These are phyloP conservation scores for Microctonus aethiopoides DNA, from an alignment of 2,888 invertebrate species.

Conservation along the genomic window DNA sequence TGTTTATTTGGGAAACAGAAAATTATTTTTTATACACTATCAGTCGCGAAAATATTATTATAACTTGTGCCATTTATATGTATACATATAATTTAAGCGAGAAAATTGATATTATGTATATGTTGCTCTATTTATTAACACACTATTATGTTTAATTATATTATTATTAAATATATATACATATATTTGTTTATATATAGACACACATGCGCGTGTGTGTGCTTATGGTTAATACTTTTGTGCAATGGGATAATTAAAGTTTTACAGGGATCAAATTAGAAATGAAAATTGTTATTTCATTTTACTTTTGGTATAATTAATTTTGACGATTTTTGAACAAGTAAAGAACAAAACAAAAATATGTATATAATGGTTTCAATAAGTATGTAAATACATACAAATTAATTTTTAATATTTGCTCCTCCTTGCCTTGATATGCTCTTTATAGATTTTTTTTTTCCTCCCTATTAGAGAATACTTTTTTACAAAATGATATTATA, in stretches of 20 bases:
- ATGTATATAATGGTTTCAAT: slow-evolving; percentile 37
- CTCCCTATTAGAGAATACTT: slow-evolving; percentile 52
- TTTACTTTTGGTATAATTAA: not conserved
- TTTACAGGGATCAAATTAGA: slow-evolving; percentile 18
- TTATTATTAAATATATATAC: slow-evolving; percentile 21
- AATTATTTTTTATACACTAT: slow-evolving; percentile 15
- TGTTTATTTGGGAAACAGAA: not conserved
- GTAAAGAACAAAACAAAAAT: slow-evolving; percentile 33
- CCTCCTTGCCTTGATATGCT: slow-evolving; percentile 26
- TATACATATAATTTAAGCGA: slow-evolving; percentile 53
- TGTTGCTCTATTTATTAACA: slow-evolving; percentile 66
- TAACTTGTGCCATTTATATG: slow-evolving; percentile 45
- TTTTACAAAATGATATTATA: slow-evolving; percentile 52
- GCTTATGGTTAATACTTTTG: slow-evolving; percentile 55
- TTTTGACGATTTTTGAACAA: slow-evolving; percentile 26
- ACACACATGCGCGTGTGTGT: slow-evolving; percentile 51
- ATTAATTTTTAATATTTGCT: slow-evolving; percentile 16
- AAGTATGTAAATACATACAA: slow-evolving; percentile 13
- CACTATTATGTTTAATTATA: slow-evolving; percentile 36
- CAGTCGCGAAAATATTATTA: slow-evolving; percentile 38
- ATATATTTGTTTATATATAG: slow-evolving; percentile 42
- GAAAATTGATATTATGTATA: slow-evolving; percentile 64
- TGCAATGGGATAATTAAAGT: slow-evolving; percentile 9
- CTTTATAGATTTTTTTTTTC: slow-evolving; percentile 39
- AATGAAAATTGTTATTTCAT: not conserved